phyloP scores from a whole-genome alignment of 2,113 vertebrate species.

The Pteruthius melanotis region DNA sequence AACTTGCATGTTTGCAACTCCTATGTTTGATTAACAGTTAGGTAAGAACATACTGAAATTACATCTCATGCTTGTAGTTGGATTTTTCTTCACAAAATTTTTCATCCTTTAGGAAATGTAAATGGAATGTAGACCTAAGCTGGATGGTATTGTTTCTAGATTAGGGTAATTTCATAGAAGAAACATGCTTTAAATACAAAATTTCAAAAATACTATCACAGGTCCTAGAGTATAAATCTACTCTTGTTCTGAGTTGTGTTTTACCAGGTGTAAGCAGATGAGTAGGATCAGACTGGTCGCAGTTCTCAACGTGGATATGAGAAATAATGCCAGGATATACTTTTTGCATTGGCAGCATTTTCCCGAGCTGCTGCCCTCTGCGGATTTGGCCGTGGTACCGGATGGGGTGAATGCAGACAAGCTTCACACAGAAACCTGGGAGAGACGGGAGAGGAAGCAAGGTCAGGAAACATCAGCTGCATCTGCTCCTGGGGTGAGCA shows the following conservation, averaged over 20 bases:
- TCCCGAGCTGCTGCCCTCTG: conserved; percentile 73
- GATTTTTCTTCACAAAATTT: neutral
- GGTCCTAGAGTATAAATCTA: neutral
- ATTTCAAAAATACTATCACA: neutral
- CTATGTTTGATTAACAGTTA: neutral
- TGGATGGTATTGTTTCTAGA: neutral
- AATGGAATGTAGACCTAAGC: neutral
- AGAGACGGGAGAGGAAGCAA: neutral
- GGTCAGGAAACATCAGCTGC: conserved; percentile 2
- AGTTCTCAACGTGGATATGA: conserved; percentile 80
- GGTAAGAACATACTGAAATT: neutral
- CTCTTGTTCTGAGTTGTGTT: neutral
- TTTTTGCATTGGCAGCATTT: conserved; percentile 75
- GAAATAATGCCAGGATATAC: conserved; percentile 78
- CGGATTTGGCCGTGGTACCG: conserved; percentile 66
- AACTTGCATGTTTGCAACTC: neutral
- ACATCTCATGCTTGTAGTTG: accelerated
- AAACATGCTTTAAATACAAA: neutral
- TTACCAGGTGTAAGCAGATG: conserved; percentile 9
- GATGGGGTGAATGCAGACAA: conserved; percentile 76
- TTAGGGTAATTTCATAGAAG: neutral
- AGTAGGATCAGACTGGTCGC: conserved; percentile 74
- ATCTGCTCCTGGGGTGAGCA: neutral
- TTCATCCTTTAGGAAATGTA: neutral
- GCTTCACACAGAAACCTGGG: conserved; percentile 76